Evolutionary conservation across 2,797 vertebrate genomes (phyloP).

Genomic region (Diplodus sargus): DNA sequence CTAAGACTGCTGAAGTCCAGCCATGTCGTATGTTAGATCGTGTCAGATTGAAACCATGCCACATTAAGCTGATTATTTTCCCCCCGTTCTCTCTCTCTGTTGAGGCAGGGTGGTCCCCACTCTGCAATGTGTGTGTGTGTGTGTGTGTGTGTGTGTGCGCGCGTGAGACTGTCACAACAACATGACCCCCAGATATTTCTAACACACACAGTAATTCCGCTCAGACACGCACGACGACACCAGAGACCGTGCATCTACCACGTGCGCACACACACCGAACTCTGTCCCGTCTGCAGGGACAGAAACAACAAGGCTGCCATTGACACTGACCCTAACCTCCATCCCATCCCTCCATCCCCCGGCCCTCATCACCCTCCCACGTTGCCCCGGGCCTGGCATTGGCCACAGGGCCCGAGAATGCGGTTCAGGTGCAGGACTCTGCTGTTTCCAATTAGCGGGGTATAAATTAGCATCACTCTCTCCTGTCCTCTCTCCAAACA

Average conservation of each 20-base stretch:
- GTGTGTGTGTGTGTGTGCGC: constrained; percentile 46
- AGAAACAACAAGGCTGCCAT: constrained; percentile 82
- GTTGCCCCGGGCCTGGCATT: constrained; percentile 43
- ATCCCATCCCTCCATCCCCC: constrained; percentile 61
- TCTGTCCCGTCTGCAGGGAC: constrained; percentile 67
- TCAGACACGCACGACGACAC: constrained; percentile 50
- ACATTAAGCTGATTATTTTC: constrained; percentile 60
- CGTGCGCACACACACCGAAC: constrained; percentile 22
- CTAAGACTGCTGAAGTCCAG: constrained; percentile 70
- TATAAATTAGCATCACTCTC: constrained; percentile 85
- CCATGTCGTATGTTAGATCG: constrained; percentile 67
- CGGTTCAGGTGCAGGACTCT: constrained; percentile 84
- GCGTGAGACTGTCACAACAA: constrained; percentile 80
- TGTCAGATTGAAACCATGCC: constrained; percentile 77
- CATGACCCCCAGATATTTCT: constrained; percentile 70
- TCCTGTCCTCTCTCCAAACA: constrained; percentile 81
- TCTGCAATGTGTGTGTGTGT: constrained; percentile 57
- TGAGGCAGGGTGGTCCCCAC: constrained; percentile 83
- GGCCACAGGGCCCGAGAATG: constrained; percentile 73
- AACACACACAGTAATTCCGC: constrained; percentile 69
- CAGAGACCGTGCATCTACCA: constrained; percentile 23
- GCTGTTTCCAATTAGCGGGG: constrained; percentile 87
- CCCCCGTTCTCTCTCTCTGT: constrained; percentile 34
- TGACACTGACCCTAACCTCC: constrained; percentile 79
- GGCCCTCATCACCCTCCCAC: constrained; percentile 79